A percentile compares a stretch with the other conserved stretches of the same genome.
Evolutionary conservation across 2,113 vertebrate genomes (phyloP).

Genomic region (Albula glossodonta): DNA sequence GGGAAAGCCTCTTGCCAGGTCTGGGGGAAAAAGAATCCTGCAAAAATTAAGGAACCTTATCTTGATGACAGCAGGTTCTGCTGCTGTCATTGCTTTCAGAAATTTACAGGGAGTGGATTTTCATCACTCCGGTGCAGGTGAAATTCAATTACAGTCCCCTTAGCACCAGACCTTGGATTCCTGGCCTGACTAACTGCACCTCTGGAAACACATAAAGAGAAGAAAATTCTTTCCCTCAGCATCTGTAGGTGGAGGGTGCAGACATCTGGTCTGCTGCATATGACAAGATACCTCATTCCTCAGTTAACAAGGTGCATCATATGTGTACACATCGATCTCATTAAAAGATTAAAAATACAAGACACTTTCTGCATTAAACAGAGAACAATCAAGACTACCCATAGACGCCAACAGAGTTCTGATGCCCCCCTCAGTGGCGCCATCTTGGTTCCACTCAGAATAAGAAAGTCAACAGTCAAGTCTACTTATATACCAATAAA

Average conservation of each 20-base stretch:
- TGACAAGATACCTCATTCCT: neutral
- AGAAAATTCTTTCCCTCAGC: neutral
- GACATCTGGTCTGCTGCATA: neutral
- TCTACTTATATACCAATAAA: no score
- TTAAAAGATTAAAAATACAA: no score
- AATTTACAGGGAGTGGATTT: neutral
- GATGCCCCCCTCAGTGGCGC: no score
- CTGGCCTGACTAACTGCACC: neutral
- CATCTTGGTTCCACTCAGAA: no score
- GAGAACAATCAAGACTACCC: no score
- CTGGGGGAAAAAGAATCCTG: neutral
- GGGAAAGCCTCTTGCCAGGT: neutral
- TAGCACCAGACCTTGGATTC: neutral
- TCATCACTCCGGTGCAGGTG: neutral
- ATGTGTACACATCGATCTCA: neutral
- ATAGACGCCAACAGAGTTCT: no score
- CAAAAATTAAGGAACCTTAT: neutral
- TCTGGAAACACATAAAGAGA: neutral
- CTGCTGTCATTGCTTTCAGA: neutral
- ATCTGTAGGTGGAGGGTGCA: neutral
- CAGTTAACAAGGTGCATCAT: neutral
- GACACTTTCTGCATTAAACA: no score
- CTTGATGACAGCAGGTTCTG: neutral
- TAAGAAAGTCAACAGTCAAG: no score
- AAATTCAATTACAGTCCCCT: neutral